phyloP scores from a whole-genome alignment of 2,797 vertebrate genomes.

The Spinibarbus caldwelli region DNA sequence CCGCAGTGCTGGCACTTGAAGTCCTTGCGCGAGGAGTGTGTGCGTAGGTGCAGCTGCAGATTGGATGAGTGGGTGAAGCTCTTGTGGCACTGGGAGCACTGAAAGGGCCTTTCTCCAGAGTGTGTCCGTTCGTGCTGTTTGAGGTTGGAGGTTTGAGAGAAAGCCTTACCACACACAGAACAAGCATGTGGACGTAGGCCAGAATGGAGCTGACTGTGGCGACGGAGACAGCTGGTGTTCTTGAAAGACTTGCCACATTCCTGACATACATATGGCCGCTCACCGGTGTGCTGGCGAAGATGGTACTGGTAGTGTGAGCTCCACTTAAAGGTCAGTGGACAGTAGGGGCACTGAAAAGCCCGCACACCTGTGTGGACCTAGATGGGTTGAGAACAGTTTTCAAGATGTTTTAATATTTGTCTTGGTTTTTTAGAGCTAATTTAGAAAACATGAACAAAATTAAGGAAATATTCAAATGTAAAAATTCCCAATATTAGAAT shows the following conservation, averaged over 20 bases:
- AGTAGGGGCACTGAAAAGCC: slow-evolving; percentile 91
- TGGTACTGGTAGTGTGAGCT: slow-evolving; percentile 90
- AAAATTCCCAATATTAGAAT: background rate
- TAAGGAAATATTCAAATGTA: background rate
- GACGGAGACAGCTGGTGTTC: slow-evolving; percentile 86
- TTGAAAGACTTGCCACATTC: slow-evolving; percentile 90
- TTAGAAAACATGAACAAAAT: background rate
- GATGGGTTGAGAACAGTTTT: slow-evolving; percentile 50
- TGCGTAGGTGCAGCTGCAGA: slow-evolving; percentile 89
- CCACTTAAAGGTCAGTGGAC: slow-evolving; percentile 92
- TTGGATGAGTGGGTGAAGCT: slow-evolving; percentile 91
- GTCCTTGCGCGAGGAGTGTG: slow-evolving; percentile 88
- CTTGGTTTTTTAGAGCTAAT: too few relatives aligned
- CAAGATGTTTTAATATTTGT: background rate
- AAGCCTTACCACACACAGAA: slow-evolving; percentile 87
- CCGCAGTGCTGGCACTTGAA: slow-evolving; percentile 86
- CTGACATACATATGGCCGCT: slow-evolving; percentile 88
- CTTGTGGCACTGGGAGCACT: slow-evolving; percentile 86
- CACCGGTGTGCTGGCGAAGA: slow-evolving; percentile 86
- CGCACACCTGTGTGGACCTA: slow-evolving; percentile 87
- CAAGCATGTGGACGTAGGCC: slow-evolving; percentile 88
- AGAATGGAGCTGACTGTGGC: slow-evolving; percentile 88
- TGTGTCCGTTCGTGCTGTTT: slow-evolving; percentile 92
- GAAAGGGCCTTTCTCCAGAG: slow-evolving; percentile 89
- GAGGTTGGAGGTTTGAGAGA: slow-evolving; percentile 92